phyloP scores from a whole-genome alignment of 64 coral and sea anemone genomes.

The Catalaphyllia jardinei region DNA sequence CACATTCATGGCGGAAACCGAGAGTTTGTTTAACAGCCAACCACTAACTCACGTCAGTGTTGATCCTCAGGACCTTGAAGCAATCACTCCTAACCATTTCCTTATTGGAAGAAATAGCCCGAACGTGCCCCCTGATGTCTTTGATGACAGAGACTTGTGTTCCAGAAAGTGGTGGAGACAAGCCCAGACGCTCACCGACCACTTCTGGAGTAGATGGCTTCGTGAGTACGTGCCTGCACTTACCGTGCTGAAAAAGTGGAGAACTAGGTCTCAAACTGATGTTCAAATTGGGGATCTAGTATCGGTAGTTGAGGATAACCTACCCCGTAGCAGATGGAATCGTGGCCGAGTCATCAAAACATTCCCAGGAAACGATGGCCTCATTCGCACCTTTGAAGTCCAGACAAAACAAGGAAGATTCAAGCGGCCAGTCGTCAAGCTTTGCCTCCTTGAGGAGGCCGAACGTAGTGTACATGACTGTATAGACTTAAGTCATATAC shows the following conservation, averaged over 20 bases:
- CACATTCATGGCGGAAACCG: constrained; percentile 47
- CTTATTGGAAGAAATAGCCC: constrained; percentile 56
- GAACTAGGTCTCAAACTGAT: constrained; percentile 13
- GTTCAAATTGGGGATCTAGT: constrained; percentile 32
- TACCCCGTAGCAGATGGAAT: constrained; percentile 9
- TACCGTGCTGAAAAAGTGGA: neutral
- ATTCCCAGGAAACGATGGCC: constrained; percentile 34
- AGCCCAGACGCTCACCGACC: constrained; percentile 26
- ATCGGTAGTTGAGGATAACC: constrained; percentile 15
- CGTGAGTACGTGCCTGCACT: constrained; percentile 3
- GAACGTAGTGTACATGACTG: neutral
- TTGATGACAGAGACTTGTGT: constrained; percentile 45
- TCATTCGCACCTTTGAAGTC: constrained; percentile 14
- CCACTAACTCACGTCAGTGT: constrained; percentile 56
- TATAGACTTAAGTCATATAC: too few species aligned
- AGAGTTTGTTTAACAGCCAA: constrained; percentile 52
- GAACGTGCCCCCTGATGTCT: constrained; percentile 29
- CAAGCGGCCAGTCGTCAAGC: constrained; percentile 37
- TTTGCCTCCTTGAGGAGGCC: constrained; percentile 39
- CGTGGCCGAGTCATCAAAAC: constrained; percentile 23
- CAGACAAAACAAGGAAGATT: constrained; percentile 30
- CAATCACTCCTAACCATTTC: constrained; percentile 69
- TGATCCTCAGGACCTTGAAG: constrained; percentile 50
- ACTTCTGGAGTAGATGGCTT: constrained; percentile 42
- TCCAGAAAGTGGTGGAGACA: constrained; percentile 59